Evolutionary conservation across 2,113 vertebrate species (phyloP), one percentile per base, ranked within the genome.

Genomic region (Rousettus leschenaultii): DNA sequence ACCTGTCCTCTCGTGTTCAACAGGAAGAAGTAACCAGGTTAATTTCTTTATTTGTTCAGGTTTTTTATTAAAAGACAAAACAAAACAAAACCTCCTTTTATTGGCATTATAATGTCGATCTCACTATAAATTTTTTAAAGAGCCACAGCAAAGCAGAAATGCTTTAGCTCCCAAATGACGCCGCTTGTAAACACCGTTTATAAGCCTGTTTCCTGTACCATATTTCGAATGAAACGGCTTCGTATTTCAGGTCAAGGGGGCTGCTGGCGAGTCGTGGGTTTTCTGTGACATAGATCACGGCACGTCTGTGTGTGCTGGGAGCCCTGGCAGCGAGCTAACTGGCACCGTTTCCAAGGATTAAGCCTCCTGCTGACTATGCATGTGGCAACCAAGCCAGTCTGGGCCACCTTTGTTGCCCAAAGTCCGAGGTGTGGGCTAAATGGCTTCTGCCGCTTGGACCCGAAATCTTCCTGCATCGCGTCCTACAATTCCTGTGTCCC

Each of bases 51-150:
- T 94, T 94, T 79, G 71, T 63, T 74, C 57, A 5, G 55, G 7
- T 65, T 95, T 96, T 40, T 40, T 40, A 40, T 40, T 40, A 40
- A 51, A 51, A 51, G 15, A 43, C 40, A 43, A 43, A 51, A 51
- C 3, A 51, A 51, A 5, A 68, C 1, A 16, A 28, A 57, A 70
- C 87, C 80, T 78, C 91, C 71, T 53, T 82, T 92, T 96, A 92
- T 95, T 82, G 85, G 77, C 59, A n/a, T 95, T 87, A 91, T 68
- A 87, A 96, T 68, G 96, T 97, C 94, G 89, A 93, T 97, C 95
- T 97, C 63, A 55, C 95, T 77, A 97, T 96, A 97, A 96, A 95
- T 94, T 85, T 96, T 97, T 97, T 53, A 88, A 97, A 96, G 30
- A 71, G 88, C 91, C 88, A 48, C 19, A 38, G 71, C 65, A 88